These are phyloP conservation scores for Encarsia formosa DNA, from an alignment of 2,888 invertebrate genomes.

Conservation along the genomic window DNA sequence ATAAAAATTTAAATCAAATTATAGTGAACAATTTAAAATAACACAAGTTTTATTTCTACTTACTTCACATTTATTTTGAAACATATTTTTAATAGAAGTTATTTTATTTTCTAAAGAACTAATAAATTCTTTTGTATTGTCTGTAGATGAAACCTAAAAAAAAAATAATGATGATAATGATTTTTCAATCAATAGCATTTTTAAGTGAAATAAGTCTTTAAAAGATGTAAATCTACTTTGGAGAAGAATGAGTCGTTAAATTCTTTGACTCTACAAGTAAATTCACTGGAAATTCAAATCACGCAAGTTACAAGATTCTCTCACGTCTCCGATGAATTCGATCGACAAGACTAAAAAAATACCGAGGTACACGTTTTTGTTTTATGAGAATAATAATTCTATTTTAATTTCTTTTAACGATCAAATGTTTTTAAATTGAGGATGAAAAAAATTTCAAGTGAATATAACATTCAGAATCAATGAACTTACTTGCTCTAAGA, in stretches of 20 bases:
- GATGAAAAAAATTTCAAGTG: too few relatives aligned
- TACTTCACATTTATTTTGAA: constrained; percentile 25
- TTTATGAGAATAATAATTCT: neutral
- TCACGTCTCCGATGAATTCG: constrained; percentile 6
- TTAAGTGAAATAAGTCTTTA: too few relatives aligned
- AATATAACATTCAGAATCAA: too few relatives aligned
- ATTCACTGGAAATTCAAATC: too few relatives aligned
- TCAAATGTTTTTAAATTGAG: neutral
- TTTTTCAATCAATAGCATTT: too few relatives aligned
- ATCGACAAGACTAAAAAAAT: constrained; percentile 16
- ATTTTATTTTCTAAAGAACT: constrained; percentile 26
- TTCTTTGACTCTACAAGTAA: neutral
- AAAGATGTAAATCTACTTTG: too few relatives aligned
- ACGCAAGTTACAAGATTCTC: constrained; percentile 2
- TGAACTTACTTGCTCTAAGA: constrained; percentile 32
- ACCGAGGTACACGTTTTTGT: constrained; percentile 1
- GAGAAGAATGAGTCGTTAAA: neutral
- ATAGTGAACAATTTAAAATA: neutral
- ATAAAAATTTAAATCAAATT: neutral
- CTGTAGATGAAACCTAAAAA: constrained; percentile 20
- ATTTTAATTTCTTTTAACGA: neutral
- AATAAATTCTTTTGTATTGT: constrained; percentile 21
- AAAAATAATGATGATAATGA: too few relatives aligned
- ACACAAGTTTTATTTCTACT: constrained; percentile 3
- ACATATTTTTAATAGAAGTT: constrained; percentile 19